Evolutionary conservation across 2,888 invertebrate genomes (phyloP).

Genomic region (Catocala nupta): DNA sequence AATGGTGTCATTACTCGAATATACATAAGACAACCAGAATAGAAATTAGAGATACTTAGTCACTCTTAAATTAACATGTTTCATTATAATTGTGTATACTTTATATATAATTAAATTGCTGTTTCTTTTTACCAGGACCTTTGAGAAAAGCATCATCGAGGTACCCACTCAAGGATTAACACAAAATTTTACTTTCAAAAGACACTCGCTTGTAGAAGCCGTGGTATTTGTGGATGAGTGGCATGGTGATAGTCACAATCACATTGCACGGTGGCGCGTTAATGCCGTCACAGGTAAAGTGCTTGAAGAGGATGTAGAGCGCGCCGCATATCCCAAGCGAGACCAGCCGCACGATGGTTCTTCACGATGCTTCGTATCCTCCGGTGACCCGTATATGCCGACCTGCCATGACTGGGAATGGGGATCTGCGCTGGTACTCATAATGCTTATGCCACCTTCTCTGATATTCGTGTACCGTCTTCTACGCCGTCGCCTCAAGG

Average conservation of each 20-base stretch:
- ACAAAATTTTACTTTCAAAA: slow-evolving; percentile 24
- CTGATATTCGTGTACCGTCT: slow-evolving; percentile 30
- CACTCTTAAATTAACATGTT: too few relatives aligned
- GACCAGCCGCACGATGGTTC: slow-evolving; percentile 42
- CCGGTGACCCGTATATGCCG: slow-evolving; percentile 82
- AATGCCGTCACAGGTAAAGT: slow-evolving; percentile 19
- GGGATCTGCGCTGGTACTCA: slow-evolving; percentile 60
- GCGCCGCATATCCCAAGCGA: background rate
- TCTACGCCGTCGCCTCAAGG: slow-evolving; percentile 47
- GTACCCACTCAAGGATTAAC: slow-evolving; percentile 14
- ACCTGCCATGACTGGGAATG: slow-evolving; percentile 87
- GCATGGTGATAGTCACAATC: slow-evolving; percentile 8
- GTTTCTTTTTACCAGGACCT: slow-evolving; percentile 19
- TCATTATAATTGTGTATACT: too few relatives aligned
- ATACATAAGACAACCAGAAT: too few relatives aligned
- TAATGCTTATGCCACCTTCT: slow-evolving; percentile 70
- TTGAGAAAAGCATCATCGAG: slow-evolving; percentile 22
- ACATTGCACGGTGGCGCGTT: slow-evolving; percentile 29
- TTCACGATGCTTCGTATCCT: slow-evolving; percentile 16
- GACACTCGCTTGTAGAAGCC: slow-evolving; percentile 26
- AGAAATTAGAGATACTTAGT: too few relatives aligned
- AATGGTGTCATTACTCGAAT: too few relatives aligned
- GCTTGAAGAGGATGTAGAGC: slow-evolving; percentile 1
- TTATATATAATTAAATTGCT: background rate
- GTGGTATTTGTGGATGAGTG: slow-evolving; percentile 32